Evolutionary conservation across 2,888 invertebrate species (phyloP).

Genomic region (Orthosia gothica): DNA sequence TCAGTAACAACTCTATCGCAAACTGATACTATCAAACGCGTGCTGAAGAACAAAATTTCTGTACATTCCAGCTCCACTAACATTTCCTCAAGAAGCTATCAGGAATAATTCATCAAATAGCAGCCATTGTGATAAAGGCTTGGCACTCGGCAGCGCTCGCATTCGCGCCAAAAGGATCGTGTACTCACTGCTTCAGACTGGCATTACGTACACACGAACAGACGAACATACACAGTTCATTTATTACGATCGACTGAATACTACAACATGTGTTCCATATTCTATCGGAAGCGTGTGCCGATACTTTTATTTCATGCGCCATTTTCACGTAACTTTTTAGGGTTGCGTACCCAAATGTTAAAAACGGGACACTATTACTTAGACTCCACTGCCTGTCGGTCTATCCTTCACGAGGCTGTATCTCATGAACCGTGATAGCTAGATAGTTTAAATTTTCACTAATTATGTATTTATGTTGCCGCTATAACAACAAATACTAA

Average conservation of each 20-base stretch:
- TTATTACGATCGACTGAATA: constrained; percentile 20
- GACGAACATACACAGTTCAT: constrained; percentile 20
- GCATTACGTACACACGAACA: constrained; percentile 17
- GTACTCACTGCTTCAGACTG: constrained; percentile 19
- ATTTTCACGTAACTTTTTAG: too few species aligned
- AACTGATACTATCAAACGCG: not conserved
- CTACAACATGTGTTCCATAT: constrained; percentile 11
- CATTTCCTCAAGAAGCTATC: constrained; percentile 44
- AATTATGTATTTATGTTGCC: too few species aligned
- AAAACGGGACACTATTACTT: too few species aligned
- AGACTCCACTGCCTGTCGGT: too few species aligned
- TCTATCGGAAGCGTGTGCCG: not conserved
- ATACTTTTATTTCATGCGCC: too few species aligned
- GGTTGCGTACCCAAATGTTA: too few species aligned
- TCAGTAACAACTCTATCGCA: not conserved
- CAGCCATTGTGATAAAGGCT: constrained; percentile 51
- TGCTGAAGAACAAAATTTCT: constrained; percentile 12
- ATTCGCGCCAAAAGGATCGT: constrained; percentile 37
- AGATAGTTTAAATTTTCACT: too few species aligned
- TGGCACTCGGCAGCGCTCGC: constrained; percentile 26
- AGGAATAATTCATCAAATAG: constrained; percentile 54
- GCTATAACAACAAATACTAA: too few species aligned
- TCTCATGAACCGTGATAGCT: too few species aligned
- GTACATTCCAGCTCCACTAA: constrained; percentile 1
- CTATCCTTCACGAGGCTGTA: too few species aligned